phyloP scores from a whole-genome alignment of 2,797 vertebrate genomes.

The Diglossa cyanea region DNA sequence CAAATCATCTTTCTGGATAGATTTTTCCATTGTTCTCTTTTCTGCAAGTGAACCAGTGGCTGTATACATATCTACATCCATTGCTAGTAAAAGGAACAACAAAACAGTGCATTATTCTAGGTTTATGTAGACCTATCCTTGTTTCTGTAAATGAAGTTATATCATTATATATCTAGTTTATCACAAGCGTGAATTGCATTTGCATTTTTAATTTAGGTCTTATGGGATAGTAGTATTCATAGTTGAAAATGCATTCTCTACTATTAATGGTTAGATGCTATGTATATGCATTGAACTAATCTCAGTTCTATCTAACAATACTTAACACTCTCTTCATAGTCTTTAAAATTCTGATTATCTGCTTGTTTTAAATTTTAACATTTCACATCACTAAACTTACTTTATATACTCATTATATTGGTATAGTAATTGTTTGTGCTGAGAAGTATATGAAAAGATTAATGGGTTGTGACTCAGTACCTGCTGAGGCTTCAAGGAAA shows the following conservation, averaged over 20 bases:
- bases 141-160: neutral
- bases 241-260: neutral
- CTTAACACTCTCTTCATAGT: neutral
- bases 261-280: neutral
- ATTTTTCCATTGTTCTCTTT: neutral
- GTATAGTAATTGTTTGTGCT: constrained; percentile 15
- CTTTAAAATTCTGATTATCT: constrained; percentile 31
- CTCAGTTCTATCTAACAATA: neutral
- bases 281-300: neutral
- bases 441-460: constrained; percentile 50
- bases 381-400: neutral
- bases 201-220: neutral
- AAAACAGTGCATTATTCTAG: neutral
- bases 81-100: neutral
- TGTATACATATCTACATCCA: neutral
- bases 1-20: neutral
- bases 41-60: neutral
- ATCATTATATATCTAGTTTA: neutral
- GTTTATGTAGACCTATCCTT: neutral
- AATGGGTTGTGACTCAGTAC: constrained; percentile 44
- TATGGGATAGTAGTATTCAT: neutral
- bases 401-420: constrained; percentile 32
- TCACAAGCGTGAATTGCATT: neutral
- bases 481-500: constrained; percentile 41
- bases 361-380: constrained; percentile 25